These are phyloP conservation scores for Chrysodeixis includens DNA, from an alignment of 2,888 invertebrate species.

Conservation along the genomic window DNA sequence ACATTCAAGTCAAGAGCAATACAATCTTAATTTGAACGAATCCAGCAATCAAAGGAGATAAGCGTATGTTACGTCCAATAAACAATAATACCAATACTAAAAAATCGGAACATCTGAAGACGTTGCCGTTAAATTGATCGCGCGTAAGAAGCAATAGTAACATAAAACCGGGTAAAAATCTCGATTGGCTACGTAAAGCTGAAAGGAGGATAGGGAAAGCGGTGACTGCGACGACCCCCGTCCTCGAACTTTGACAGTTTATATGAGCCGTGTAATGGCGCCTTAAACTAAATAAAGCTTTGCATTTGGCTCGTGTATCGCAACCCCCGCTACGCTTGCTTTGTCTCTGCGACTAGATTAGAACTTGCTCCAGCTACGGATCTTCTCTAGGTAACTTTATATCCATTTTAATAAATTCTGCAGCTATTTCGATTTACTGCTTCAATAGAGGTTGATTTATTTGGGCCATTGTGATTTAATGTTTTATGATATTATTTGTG, in stretches of 20 bases:
- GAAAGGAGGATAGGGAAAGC: conserved; percentile 62
- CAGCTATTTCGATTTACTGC: conserved; percentile 34
- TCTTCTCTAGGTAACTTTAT: conserved; percentile 50
- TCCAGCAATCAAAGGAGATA: background rate
- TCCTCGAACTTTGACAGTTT: conserved; percentile 87
- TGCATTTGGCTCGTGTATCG: conserved; percentile 82
- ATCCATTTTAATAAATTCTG: conserved; percentile 51
- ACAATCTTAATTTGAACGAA: background rate
- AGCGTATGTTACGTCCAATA: conserved; percentile 20
- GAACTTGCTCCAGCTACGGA: conserved; percentile 64
- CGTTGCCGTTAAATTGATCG: conserved; percentile 52
- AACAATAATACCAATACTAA: conserved; percentile 40
- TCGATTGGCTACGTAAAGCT: conserved; percentile 71
- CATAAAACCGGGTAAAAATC: conserved; percentile 73
- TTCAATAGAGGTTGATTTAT: conserved; percentile 19
- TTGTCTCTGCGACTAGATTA: conserved; percentile 79
- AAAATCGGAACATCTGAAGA: conserved; percentile 46
- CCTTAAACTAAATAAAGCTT: conserved; percentile 88
- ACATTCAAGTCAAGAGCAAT: background rate
- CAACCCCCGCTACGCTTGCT: conserved; percentile 75
- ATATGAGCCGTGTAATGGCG: conserved; percentile 89
- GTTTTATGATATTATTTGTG: background rate
- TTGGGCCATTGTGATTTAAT: background rate
- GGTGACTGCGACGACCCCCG: conserved; percentile 69
- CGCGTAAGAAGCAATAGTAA: conserved; percentile 66